These are phyloP conservation scores for Otolemur crassicaudatus DNA, from an alignment of 2,797 vertebrate genomes.

Conservation along the genomic window DNA sequence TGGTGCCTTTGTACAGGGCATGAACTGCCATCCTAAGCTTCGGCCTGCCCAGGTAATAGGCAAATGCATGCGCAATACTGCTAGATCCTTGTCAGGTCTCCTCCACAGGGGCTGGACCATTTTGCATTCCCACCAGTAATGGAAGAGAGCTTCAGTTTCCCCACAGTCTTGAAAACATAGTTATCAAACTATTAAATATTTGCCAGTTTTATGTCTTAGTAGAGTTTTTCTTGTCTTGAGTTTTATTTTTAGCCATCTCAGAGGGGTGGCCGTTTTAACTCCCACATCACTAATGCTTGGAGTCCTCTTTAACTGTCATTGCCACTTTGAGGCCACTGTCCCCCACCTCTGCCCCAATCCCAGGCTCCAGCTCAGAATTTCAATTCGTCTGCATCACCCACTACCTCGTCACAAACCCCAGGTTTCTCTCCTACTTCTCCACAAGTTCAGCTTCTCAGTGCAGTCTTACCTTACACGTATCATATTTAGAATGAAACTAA, in stretches of 20 bases:
- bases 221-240: not conserved
- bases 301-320: not conserved
- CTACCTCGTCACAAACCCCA: fast-evolving
- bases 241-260: not conserved
- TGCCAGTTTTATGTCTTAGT: not conserved
- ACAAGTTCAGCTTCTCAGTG: not conserved
- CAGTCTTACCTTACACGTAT: not conserved
- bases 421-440: not conserved
- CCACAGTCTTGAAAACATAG: not conserved
- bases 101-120: not conserved
- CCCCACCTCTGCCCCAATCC: not conserved
- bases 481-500: not conserved
- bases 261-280: not conserved
- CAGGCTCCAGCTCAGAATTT: not conserved
- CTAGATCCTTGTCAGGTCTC: not conserved
- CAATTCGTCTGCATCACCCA: not conserved
- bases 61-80: not conserved
- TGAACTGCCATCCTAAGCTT: not conserved
- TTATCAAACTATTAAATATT: not conserved
- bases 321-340: not conserved
- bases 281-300: not conserved
- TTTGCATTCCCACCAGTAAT: not conserved
- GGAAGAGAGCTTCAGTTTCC: not conserved
- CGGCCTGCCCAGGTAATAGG: not conserved
- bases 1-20: too few relatives aligned